Percentiles rank a stretch among this genome's conserved stretches.
These are phyloP conservation scores for Drosophila simulans DNA, from an alignment of 1,140 invertebrate species.

Conservation along the genomic window DNA sequence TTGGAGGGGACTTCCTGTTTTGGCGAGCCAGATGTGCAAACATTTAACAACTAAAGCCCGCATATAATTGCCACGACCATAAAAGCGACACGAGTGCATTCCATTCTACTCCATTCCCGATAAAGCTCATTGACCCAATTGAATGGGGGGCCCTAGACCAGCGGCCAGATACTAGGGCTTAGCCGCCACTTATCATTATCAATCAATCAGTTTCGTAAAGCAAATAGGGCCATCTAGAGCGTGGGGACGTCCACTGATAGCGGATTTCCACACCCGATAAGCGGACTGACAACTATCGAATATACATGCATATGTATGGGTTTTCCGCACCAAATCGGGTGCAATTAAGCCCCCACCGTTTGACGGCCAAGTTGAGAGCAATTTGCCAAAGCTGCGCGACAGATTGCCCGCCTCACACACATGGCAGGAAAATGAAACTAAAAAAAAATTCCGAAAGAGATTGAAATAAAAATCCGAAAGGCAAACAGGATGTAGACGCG, in stretches of 20 bases:
- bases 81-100: constrained; percentile 27
- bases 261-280: constrained; percentile 66
- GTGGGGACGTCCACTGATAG: constrained; percentile 52
- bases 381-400: constrained; percentile 55
- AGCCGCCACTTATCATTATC: constrained; percentile 69
- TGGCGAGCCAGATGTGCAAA: constrained; percentile 66
- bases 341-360: constrained; percentile 45
- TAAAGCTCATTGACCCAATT: constrained; percentile 78
- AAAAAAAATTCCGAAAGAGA: constrained; percentile 38
- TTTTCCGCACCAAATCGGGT: constrained; percentile 16
- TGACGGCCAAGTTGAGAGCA: constrained; percentile 68
- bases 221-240: constrained; percentile 41
- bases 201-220: constrained; percentile 68
- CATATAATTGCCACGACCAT: constrained; percentile 22
- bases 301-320: constrained; percentile 1
- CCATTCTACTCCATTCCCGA: constrained; percentile 33
- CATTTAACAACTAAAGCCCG: constrained; percentile 17
- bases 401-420: constrained; percentile 38
- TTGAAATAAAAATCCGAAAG: constrained; percentile 55
- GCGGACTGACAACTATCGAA: constrained; percentile 59
- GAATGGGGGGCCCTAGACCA: constrained; percentile 43
- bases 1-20: constrained; percentile 42
- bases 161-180: constrained; percentile 39
- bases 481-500: constrained; percentile 78
- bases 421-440: constrained; percentile 54